Conservation (phyloP, 2,888 invertebrate species). For the Rhorus exstirpatorius region DNA sequence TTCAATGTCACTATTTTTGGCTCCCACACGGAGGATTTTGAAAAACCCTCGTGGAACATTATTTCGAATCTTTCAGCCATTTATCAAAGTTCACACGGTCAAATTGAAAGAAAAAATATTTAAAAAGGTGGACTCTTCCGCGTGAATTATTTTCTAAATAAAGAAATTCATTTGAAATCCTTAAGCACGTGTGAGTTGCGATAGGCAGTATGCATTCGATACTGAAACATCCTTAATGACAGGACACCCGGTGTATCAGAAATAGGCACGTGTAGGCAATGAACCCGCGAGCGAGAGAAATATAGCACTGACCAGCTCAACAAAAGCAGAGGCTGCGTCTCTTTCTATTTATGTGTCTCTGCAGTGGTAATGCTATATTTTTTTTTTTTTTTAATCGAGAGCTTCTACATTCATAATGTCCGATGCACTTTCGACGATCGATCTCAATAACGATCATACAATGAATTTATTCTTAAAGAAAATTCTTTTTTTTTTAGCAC, state of each 20-base stretch:
- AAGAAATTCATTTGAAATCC: too few relatives aligned
- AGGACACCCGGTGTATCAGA: constrained; percentile 17
- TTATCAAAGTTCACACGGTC: too few relatives aligned
- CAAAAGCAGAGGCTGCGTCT: constrained; percentile 24
- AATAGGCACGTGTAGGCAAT: constrained; percentile 37
- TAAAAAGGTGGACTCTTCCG: too few relatives aligned
- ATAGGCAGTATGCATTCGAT: too few relatives aligned
- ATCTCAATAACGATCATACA: neutral
- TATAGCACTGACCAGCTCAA: constrained; percentile 34
- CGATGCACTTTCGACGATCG: constrained; percentile 10
- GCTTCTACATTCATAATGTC: constrained; percentile 11
- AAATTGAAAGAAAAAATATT: too few relatives aligned
- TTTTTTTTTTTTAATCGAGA: constrained; percentile 16
- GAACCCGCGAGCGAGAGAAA: constrained; percentile 36
- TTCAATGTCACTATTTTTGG: too few relatives aligned
- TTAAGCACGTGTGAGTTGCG: too few relatives aligned
- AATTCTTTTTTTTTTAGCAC: too few relatives aligned
- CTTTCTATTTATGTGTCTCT: constrained; percentile 46
- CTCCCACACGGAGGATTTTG: too few relatives aligned
- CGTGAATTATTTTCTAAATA: too few relatives aligned
- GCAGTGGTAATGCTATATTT: constrained; percentile 22
- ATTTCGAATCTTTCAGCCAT: too few relatives aligned
- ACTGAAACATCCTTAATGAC: neutral
- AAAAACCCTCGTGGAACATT: too few relatives aligned
- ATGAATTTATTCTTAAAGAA: neutral